Evolutionary conservation across 2,888 invertebrate genomes (phyloP), one percentile per base, ranked within the genome.

Genomic region (Acronicta psi): DNA sequence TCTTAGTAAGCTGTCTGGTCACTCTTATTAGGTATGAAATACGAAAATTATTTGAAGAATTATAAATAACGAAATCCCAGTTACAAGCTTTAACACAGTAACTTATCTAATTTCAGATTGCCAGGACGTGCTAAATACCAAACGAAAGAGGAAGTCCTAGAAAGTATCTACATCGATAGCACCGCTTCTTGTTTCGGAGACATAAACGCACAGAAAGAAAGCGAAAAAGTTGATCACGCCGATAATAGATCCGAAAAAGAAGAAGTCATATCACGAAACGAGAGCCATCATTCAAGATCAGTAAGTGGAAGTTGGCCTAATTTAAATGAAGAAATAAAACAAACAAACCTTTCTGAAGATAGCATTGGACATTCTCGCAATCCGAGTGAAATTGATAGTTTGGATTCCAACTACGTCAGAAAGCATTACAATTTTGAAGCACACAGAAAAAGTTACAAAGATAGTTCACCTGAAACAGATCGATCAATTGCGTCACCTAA

Each of bases 331-430:
- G 93, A 93, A 68, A 74, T 82, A 45, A 93, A 93, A 79, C 91
- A 85, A 68, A 89, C 83, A 50, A 90, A 91, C 73, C 82, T 90
- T 51, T 92, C 93, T n/a, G 94, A 94, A 86, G 94, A 93, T 62
- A 93, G 93, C 64, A 90, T 94, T 54, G 89, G 91, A 4, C 92
- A 92, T 73, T 94, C 94, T 14, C 90, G 93, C 16, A 94, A 94
- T 67, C 94, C 93, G 36, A 94, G 94, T 77, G 95, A 95, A 86
- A 94, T 94, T 59, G 95, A 95, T 75, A 95, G 95, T 81, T 86
- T 95, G 74, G 95, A 95, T 83, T 95, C 95, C 2, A 95, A 95
- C 78, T 95, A 94, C 87, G 94, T 95, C 40, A 91, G 95, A 74
- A 95, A 95, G 82, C 94, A 95, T 78, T 94, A 95, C 56, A 92